Base-by-base conservation (phyloP, 2,888 invertebrate genomes). In the Leptinotarsa haldemani region DNA sequence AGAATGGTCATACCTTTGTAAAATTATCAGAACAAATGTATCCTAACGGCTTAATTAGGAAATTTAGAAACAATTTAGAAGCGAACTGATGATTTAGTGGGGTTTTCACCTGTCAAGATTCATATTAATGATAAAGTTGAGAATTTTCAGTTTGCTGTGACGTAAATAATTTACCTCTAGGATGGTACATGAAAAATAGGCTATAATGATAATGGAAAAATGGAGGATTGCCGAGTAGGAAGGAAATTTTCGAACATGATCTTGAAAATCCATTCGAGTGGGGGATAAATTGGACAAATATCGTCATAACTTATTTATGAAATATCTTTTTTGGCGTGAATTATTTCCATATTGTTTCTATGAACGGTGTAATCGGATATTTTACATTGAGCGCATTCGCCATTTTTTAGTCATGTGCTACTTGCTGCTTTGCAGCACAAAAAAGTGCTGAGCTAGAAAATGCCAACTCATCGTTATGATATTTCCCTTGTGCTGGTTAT, bases 401-500 rank as follows among this genome's bases (percentile, higher is more conserved):
- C 61, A 61, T 61, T 30, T 61, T 61, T 9, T 30, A 61, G n/a
- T 61, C 61, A n/a, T 30, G 16, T 61, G 30, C n/a, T n/a, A 13
- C 13, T 56, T 22, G 12, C 22, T 30, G 13, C 7, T 7, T 30
- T 16, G 15, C 13, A 30, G n/a, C 4, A 40, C 7, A 61, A 61
- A 61, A 30, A 30, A 40, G n/a, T 58, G 25, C 58, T 25, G 58
- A 58, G 13, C 25, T 25, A 58, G 58, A 25, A 58, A 20, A n/a
- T 58, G 61, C 30, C 61, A 30, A 40, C 61, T 61, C 61, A 61
- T 61, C 61, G 15, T 56, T 13, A 20, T 56, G 20, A 22, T 18
- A 52, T 56, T 56, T 56, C 22, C 56, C 22, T 56, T 22, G 22
- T 22, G 20, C 4, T 15, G 22, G 13, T 22, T 22, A 22, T 56